Conservation (phyloP, 2,888 invertebrate genomes). For the Mythimna ferrago region DNA sequence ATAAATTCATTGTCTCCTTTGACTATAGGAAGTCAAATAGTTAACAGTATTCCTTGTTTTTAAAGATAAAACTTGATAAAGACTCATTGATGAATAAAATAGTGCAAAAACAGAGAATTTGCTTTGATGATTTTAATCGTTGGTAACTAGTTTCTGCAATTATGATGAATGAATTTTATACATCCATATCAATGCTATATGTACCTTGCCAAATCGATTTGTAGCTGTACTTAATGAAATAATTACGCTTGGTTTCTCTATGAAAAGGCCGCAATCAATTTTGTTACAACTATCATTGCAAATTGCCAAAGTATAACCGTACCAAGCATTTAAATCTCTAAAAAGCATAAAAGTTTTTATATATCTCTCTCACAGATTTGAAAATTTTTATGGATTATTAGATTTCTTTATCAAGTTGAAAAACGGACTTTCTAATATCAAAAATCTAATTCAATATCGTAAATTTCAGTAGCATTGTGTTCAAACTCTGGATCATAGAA, state of each 20-base stretch:
- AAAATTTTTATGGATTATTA: background rate
- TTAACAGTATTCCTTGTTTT: constrained; percentile 3
- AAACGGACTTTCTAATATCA: background rate
- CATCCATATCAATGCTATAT: constrained; percentile 19
- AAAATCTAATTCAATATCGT: background rate
- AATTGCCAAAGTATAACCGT: constrained; percentile 23
- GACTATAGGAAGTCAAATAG: background rate
- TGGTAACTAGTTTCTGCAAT: constrained; percentile 20
- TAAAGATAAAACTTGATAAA: background rate
- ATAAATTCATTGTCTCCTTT: background rate
- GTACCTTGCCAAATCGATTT: constrained; percentile 50
- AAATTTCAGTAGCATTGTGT: no score
- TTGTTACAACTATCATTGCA: background rate
- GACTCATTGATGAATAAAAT: constrained; percentile 11
- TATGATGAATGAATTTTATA: constrained; percentile 18
- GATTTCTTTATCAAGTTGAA: background rate
- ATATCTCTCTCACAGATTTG: background rate
- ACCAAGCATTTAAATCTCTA: constrained; percentile 1
- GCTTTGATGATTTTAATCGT: constrained; percentile 37
- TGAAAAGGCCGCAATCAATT: constrained; percentile 42
- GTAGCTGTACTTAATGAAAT: constrained; percentile 54
- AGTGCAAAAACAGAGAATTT: constrained; percentile 10
- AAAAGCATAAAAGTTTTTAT: background rate
- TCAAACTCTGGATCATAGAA: background rate
- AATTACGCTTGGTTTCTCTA: constrained; percentile 40